Percentiles rank a stretch among this genome's conserved stretches.
Evolutionary conservation across 2,797 vertebrate genomes (phyloP).

Genomic region (Melanotaenia maccullochi): DNA sequence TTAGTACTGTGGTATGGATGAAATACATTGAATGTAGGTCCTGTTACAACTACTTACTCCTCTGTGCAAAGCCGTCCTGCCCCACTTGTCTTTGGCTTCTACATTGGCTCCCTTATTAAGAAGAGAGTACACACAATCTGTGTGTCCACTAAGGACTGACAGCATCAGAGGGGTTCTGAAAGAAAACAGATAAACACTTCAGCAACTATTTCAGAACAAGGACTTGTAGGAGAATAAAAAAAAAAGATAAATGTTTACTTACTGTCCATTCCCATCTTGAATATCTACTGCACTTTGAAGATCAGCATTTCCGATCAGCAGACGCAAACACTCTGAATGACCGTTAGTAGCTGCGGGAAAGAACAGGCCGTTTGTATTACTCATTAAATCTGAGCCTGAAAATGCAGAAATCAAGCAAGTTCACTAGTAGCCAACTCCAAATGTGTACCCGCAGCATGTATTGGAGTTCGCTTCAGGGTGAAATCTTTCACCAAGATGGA

Average conservation of each 20-base stretch:
- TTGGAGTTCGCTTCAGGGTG: slow-evolving; percentile 93
- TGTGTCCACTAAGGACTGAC: slow-evolving; percentile 95
- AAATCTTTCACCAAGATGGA: slow-evolving; percentile 97
- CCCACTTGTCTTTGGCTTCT: slow-evolving; percentile 99
- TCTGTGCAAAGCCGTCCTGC: slow-evolving; percentile 94
- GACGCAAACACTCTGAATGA: slow-evolving; percentile 96
- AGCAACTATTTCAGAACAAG: not conserved
- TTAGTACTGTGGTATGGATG: not conserved
- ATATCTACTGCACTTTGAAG: slow-evolving; percentile 96
- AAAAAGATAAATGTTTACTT: slow-evolving; percentile 64
- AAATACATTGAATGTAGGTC: not conserved
- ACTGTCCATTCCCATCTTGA: slow-evolving; percentile 98
- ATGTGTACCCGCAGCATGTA: slow-evolving; percentile 93
- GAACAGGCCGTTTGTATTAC: not conserved
- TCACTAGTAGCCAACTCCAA: not conserved
- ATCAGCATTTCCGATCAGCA: slow-evolving; percentile 97
- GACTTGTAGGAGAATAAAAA: not conserved
- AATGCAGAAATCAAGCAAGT: not conserved
- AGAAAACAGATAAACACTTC: slow-evolving; percentile 28
- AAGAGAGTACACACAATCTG: slow-evolving; percentile 95
- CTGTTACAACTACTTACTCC: slow-evolving; percentile 84
- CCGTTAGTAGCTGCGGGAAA: slow-evolving; percentile 91
- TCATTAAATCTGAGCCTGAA: not conserved
- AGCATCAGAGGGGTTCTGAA: slow-evolving; percentile 95
- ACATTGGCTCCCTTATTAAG: slow-evolving; percentile 96